These are phyloP conservation scores for Agonopterix heracliana DNA, from an alignment of 2,888 invertebrate genomes.

Conservation along the genomic window DNA sequence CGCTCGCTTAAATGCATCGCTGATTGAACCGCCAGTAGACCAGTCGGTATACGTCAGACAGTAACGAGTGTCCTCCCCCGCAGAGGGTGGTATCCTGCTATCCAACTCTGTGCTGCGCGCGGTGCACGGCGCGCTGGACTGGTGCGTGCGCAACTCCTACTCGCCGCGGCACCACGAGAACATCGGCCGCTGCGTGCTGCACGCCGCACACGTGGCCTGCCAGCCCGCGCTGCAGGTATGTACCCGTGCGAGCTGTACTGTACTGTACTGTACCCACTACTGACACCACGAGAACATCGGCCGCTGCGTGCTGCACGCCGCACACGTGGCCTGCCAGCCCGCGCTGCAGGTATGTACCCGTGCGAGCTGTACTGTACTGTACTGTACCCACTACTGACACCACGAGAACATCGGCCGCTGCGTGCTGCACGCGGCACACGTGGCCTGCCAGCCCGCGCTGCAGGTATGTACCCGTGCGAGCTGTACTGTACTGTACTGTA, in stretches of 20 bases:
- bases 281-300: slow-evolving; percentile 90
- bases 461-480: slow-evolving; percentile 71
- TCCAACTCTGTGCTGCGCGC: slow-evolving; percentile 91
- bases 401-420: slow-evolving; percentile 94
- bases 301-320: slow-evolving; percentile 86
- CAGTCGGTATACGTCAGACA: neutral
- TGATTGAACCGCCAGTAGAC: too few species aligned
- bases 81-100: slow-evolving; percentile 90
- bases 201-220: slow-evolving; percentile 81
- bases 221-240: slow-evolving; percentile 68
- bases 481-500: slow-evolving; percentile 86
- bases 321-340: slow-evolving; percentile 77
- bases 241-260: slow-evolving; percentile 79
- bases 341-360: slow-evolving; percentile 60
- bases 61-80: slow-evolving; percentile 11
- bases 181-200: slow-evolving; percentile 89
- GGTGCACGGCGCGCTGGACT: slow-evolving; percentile 86
- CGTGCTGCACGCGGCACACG: slow-evolving; percentile 81
- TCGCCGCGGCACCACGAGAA: slow-evolving; percentile 90
- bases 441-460: slow-evolving; percentile 73
- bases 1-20: too few species aligned
- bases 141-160: slow-evolving; percentile 92
- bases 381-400: too few species aligned
- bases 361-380: slow-evolving; percentile 85
- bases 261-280: slow-evolving; percentile 84